Percentiles rank a stretch among this genome's conserved stretches.
Evolutionary conservation across 23 tunicate species (phyloP).

Genomic region (Clavelina lepadiformis): DNA sequence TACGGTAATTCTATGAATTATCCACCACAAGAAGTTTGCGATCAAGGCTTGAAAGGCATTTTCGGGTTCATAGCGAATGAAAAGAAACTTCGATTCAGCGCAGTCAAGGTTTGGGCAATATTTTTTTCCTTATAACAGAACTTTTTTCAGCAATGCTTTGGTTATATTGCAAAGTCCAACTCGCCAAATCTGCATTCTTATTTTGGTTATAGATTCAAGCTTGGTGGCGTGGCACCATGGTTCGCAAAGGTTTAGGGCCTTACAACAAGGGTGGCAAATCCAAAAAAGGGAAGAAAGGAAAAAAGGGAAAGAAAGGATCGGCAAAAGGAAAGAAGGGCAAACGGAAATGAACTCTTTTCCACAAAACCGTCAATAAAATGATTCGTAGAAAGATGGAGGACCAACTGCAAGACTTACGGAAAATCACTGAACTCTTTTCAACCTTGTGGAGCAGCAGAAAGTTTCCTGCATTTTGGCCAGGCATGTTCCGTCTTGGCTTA

Average conservation of each 20-base stretch:
- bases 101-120: slow-evolving; percentile 49
- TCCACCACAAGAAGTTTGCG: slow-evolving; percentile 81
- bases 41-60: slow-evolving; percentile 51
- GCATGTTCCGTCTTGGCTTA: too few relatives aligned
- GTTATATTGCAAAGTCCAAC: too few relatives aligned
- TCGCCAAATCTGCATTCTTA: not conserved
- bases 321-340: slow-evolving; percentile 67
- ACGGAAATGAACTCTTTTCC: too few relatives aligned
- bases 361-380: too few relatives aligned
- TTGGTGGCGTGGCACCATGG: slow-evolving; percentile 92
- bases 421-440: too few relatives aligned
- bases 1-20: slow-evolving; percentile 31
- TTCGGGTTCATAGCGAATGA: slow-evolving; percentile 33
- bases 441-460: too few relatives aligned
- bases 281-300: slow-evolving; percentile 47
- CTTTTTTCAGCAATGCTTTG: too few relatives aligned
- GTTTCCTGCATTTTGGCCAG: too few relatives aligned
- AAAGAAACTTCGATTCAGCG: slow-evolving; percentile 38
- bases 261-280: slow-evolving; percentile 31
- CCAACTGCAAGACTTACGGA: too few relatives aligned
- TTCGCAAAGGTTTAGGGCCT: slow-evolving; percentile 58
- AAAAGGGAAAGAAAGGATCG: slow-evolving; percentile 51
- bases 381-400: too few relatives aligned
- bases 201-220: slow-evolving; percentile 72
- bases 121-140: too few relatives aligned